Evolutionary conservation across 1,140 invertebrate genomes (phyloP).

Genomic region (Drosophila sulfurigaster): DNA sequence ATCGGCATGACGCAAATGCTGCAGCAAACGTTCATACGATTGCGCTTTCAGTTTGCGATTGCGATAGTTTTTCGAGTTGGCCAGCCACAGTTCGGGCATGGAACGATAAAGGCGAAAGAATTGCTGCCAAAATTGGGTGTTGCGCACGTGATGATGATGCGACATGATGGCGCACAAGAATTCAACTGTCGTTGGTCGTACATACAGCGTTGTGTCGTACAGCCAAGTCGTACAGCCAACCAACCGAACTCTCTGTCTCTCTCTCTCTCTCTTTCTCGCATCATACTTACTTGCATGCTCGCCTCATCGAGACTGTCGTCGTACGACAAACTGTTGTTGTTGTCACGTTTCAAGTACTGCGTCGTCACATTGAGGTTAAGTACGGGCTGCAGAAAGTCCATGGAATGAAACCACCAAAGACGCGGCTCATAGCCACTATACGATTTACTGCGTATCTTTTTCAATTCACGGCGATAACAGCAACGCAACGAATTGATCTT

Average conservation of each 20-base stretch:
- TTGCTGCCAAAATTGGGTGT: slow-evolving; percentile 42
- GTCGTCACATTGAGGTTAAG: slow-evolving; percentile 43
- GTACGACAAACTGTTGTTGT: slow-evolving; percentile 33
- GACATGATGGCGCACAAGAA: slow-evolving; percentile 24
- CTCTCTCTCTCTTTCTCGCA: slow-evolving; percentile 6
- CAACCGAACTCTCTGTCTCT: slow-evolving; percentile 8
- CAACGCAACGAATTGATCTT: slow-evolving; percentile 70
- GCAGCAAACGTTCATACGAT: slow-evolving; percentile 46
- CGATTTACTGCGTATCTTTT: slow-evolving; percentile 53
- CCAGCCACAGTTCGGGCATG: slow-evolving; percentile 68
- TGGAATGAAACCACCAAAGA: slow-evolving; percentile 68
- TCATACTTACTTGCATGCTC: slow-evolving; percentile 52
- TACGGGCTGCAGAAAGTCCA: slow-evolving; percentile 67
- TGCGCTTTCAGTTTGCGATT: slow-evolving; percentile 45
- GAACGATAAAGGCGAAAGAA: slow-evolving; percentile 64
- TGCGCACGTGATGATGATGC: slow-evolving; percentile 26
- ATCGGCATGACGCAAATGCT: slow-evolving; percentile 34
- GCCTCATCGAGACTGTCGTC: slow-evolving; percentile 61
- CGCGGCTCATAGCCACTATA: slow-evolving; percentile 53
- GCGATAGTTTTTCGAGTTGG: slow-evolving; percentile 52
- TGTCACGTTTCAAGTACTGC: slow-evolving; percentile 29
- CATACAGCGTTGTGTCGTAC: slow-evolving; percentile 42
- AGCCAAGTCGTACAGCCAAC: slow-evolving; percentile 6
- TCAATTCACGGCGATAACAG: slow-evolving; percentile 64
- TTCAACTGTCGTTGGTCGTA: slow-evolving; percentile 45